Base-by-base conservation (phyloP, 2,888 invertebrate species). In the Tribolium freemani region DNA sequence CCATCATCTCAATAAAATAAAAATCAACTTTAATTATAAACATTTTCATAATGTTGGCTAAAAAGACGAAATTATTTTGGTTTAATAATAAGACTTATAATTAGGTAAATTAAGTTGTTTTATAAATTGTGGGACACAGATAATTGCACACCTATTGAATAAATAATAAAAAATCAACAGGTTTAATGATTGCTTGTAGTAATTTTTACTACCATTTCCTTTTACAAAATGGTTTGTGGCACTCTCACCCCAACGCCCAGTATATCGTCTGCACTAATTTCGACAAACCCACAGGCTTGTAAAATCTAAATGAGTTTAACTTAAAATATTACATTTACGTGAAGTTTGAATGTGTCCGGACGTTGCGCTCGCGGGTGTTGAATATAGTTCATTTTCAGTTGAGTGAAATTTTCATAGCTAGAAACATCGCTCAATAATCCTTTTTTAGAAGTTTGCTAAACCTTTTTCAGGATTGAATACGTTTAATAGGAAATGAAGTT, bases 331-430 rank as follows among this genome's bases (percentile, higher is more conserved):
- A 8, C 58, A n/a, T 20, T 45, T 10, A 61, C 38, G 38, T n/a
- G n/a, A 61, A 61, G 61, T 61, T 61, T 61, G 48, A 61, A 61
- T 61, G 48, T 61, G 61, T 50, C 63, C 63, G 63, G 63, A 63
- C 38, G 10, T 51, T 50, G 51, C 31, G n/a, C 38, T 50, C 38
- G 51, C 6, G 63, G 20, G 16, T 31, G 50, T 16, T 63, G 20
- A 63, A 63, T 51, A 16, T 63, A 31, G 38, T 63, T 63, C 50
- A 51, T 63, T 63, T 63, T 63, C 63, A 48, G 38, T 38, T 21
- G 51, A 63, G 51, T 11, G 50, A 63, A 63, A 63, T 63, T 63
- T 63, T 63, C 63, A 51, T 51, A 51, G 46, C 63, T 63, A 51
- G 63, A 63, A 51, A 63, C 51, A 63, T 20, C 31, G 16, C 48